A percentile compares a stretch with the other conserved stretches of the same genome.
Evolutionary conservation across 2,888 invertebrate genomes (phyloP).

Genomic region (Drosophila phalerata): DNA sequence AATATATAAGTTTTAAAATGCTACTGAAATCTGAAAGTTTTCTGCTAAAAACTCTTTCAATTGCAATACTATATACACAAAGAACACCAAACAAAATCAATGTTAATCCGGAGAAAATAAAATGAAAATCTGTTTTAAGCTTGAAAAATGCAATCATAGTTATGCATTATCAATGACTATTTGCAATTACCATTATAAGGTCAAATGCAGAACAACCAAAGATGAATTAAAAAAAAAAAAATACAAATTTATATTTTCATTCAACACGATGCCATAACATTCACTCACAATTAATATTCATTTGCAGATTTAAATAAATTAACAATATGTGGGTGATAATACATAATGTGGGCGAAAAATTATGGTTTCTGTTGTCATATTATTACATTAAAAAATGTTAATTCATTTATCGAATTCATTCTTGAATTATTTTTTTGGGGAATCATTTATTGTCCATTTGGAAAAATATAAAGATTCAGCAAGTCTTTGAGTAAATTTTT

Average conservation of each 20-base stretch:
- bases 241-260: constrained; percentile 9
- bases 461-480: too few relatives aligned
- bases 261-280: constrained; percentile 2
- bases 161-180: constrained; percentile 22
- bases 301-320: constrained; percentile 20
- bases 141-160: constrained; percentile 21
- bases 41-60: constrained; percentile 61
- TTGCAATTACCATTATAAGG: too few relatives aligned
- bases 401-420: constrained; percentile 8
- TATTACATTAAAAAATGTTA: background rate
- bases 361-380: background rate
- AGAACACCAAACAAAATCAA: constrained; percentile 31
- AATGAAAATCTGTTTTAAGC: constrained; percentile 32
- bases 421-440: background rate
- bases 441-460: background rate
- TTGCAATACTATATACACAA: constrained; percentile 57
- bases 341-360: constrained; percentile 2
- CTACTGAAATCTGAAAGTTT: constrained; percentile 48
- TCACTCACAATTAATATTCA: background rate
- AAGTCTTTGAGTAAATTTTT: too few relatives aligned
- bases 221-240: constrained; percentile 16
- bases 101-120: constrained; percentile 39
- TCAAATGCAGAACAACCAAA: constrained; percentile 7
- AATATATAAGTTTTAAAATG: constrained; percentile 24
- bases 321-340: constrained; percentile 17